Conservation (phyloP, 2,113 vertebrate species). For the Abramis brama region DNA sequence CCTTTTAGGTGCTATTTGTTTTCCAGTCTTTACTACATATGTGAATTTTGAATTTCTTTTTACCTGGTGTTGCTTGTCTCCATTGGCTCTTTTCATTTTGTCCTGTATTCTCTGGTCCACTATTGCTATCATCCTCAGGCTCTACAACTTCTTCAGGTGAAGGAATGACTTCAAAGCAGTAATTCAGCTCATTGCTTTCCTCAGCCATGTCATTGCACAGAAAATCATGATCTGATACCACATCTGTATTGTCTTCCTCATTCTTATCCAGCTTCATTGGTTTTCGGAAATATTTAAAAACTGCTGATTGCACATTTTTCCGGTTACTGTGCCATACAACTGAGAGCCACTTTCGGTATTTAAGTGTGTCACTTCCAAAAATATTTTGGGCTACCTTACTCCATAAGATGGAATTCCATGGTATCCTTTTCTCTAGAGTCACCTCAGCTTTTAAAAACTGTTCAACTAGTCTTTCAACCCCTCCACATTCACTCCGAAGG, state of each 20-base stretch:
- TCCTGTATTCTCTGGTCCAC: not conserved
- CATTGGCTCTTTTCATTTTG: not conserved
- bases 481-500: slow-evolving; percentile 1
- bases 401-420: not conserved
- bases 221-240: not conserved
- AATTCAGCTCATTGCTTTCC: not conserved
- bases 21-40: not conserved
- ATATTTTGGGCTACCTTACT: not conserved
- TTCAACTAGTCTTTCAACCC: not conserved
- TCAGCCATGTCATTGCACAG: not conserved
- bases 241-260: not conserved
- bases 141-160: not conserved
- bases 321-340: slow-evolving; percentile 18
- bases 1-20: not conserved
- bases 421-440: not conserved
- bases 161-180: slow-evolving; percentile 4
- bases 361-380: not conserved
- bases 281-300: not conserved
- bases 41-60: not conserved
- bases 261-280: not conserved
- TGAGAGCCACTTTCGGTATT: not conserved
- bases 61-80: not conserved
- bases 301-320: not conserved
- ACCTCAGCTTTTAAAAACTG: not conserved
- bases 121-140: not conserved